These are phyloP conservation scores for Osmerus eperlanus DNA, from an alignment of 2,113 vertebrate species.

Conservation along the genomic window DNA sequence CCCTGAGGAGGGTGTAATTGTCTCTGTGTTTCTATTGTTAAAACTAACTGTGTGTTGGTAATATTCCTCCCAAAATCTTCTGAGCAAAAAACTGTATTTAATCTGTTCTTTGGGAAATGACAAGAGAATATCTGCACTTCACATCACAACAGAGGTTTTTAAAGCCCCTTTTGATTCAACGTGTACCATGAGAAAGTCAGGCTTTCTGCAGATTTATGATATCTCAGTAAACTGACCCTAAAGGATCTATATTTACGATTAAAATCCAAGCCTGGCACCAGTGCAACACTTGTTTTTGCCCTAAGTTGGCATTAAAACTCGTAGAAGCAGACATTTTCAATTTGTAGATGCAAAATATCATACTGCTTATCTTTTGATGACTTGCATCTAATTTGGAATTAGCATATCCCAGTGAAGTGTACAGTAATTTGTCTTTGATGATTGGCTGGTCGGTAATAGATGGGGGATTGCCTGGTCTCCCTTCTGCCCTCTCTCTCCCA, in stretches of 20 bases:
- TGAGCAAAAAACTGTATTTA: slow-evolving; percentile 43
- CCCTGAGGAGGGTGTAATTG: slow-evolving; percentile 68
- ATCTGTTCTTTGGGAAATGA: slow-evolving; percentile 44
- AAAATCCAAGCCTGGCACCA: neutral
- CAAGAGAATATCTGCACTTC: slow-evolving; percentile 39
- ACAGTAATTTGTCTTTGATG: slow-evolving; percentile 78
- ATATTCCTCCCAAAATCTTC: slow-evolving; percentile 59
- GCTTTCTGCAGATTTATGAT: too few relatives aligned
- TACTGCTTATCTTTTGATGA: slow-evolving; percentile 74
- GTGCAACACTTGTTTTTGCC: slow-evolving; percentile 17
- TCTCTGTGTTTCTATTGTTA: slow-evolving; percentile 73
- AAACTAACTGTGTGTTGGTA: slow-evolving; percentile 66
- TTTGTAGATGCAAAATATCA: slow-evolving; percentile 71
- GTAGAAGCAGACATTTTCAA: slow-evolving; percentile 63
- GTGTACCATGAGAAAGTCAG: slow-evolving; percentile 17
- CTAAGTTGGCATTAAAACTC: slow-evolving; percentile 52
- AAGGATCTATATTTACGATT: neutral
- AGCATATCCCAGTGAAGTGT: slow-evolving; percentile 75
- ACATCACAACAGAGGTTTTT: slow-evolving; percentile 30
- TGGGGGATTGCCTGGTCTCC: slow-evolving; percentile 61
- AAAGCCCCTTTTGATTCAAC: slow-evolving; percentile 38
- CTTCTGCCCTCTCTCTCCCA: slow-evolving; percentile 34
- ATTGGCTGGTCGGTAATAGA: slow-evolving; percentile 74
- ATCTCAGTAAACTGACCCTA: too few relatives aligned
- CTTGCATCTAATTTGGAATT: slow-evolving; percentile 74